Evolutionary conservation across 1,140 invertebrate species (phyloP), one percentile per base, ranked within the genome.

Genomic region (Branchinecta lindahli): DNA sequence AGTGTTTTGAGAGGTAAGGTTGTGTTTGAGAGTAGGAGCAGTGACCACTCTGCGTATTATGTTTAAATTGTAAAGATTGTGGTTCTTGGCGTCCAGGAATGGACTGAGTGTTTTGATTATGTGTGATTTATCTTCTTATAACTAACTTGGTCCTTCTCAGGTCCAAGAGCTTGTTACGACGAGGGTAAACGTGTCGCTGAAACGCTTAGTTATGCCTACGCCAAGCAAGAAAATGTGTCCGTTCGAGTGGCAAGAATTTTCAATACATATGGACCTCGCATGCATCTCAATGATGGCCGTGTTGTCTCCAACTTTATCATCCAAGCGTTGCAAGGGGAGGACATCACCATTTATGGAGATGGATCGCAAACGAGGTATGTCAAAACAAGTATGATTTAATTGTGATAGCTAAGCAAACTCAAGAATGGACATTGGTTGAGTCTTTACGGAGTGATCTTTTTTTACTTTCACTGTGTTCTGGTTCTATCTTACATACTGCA

Each of bases 301-400:
- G 96, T 99, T 5, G 96, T 99, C 0, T 98, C 94, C 12, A 99
- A 99, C 82, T 99, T 99, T 76, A 95, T 99, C 73, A 84, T 98
- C 66, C 96, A 99, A 82, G 92, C 95, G 8, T 80, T 99, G 68
- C 88, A 95, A 78, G 92, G 95, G 79, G 85, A 96, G 77, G 89
- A 91, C 8, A 95, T 99, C 61, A 99, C 96, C 0, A 90, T 94
- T 81, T 98, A 98, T 79, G 96, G 96, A 2, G 88, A 90, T 77
- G 96, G 96, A 20, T 88, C 89, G 74, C 96, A 99, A 81, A 99
- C 96, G 0, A 61, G 52, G 52, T 61, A 61, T 12, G 18, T 61
- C 12, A 61, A 20, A 33, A 33, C 5, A 33, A 33, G 33, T 33
- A 33, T 33, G 33, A 3, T 33, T 33, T 33, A 33, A 5, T 33